Conservation (phyloP, 2,888 invertebrate genomes). For the Geophilus truncorum region DNA sequence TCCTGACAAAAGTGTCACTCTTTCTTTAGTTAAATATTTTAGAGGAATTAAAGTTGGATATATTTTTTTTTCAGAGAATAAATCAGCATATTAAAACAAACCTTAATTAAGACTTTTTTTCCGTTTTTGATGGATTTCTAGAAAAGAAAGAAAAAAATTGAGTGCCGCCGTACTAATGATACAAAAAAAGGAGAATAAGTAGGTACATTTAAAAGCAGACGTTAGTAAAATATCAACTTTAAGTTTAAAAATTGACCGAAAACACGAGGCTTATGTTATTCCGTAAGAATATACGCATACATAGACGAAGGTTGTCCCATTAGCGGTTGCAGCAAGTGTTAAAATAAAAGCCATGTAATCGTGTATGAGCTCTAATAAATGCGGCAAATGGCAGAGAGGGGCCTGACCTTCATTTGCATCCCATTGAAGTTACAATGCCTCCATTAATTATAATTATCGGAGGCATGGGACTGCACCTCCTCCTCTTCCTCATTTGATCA, state of each 20-base stretch:
- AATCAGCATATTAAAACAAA: not conserved
- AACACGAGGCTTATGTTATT: constrained; percentile 3
- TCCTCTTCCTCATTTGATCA: constrained; percentile 24
- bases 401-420: constrained; percentile 27
- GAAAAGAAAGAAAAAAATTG: not conserved
- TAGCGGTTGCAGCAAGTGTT: constrained; percentile 17
- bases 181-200: not conserved
- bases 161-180: not conserved
- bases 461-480: not conserved
- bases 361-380: constrained; percentile 27
- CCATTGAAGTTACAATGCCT: constrained; percentile 27
- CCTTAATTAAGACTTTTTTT: not conserved
- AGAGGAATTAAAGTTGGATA: not conserved
- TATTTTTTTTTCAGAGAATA: not conserved
- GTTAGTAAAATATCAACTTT: not conserved
- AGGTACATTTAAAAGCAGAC: not conserved
- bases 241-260: not conserved
- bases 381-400: constrained; percentile 27
- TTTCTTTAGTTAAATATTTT: not conserved
- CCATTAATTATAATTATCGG: constrained; percentile 27
- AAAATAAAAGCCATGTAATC: constrained; percentile 23
- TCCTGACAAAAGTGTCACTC: not conserved
- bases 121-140: not conserved
- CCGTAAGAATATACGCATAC: constrained; percentile 1
- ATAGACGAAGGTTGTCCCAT: constrained; percentile 1